Evolutionary conservation across 2,888 invertebrate genomes (phyloP), one percentile per base, ranked within the genome.

Genomic region (Pediacus dermestoides): DNA sequence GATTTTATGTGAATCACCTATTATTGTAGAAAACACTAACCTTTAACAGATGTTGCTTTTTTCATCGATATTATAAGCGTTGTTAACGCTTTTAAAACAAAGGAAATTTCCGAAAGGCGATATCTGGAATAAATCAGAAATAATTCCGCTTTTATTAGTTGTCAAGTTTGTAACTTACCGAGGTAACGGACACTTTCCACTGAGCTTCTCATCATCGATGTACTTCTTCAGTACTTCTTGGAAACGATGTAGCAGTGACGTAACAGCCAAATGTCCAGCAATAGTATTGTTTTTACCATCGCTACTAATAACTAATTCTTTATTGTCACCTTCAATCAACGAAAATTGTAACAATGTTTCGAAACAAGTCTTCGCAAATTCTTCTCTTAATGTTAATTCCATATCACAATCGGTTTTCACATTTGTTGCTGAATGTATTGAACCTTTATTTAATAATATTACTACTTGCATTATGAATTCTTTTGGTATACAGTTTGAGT

Each of bases 301-400:
- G 36, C 61, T 57, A 37, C 61, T 57, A 16, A 64, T 51, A n/a
- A 64, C 59, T 16, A 70, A 37, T 11, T 60, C 60, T 36, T 65
- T 63, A 57, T 76, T 77, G 22, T 81, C 72, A 44, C 87, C 87
- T 53, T 88, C 88, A 3, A 88, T 72, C 62, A 87, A 77, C 1
- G 95, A 95, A 72, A 94, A 95, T 69, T 95, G 93, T 28, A 96
- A 74, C 13, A 96, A 72, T 0, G 95, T 95, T 70, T 96, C 95
- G 63, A 96, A 96, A 64, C 96, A 96, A 0, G 88, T 88, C 63
- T 94, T 88, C 27, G 96, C 95, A 71, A 96, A 95, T 64, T 95
- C 94, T 70, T 96, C 95, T 10, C 95, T 73, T 49, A 94, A 75
- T 43, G 89, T 85, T 45, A 83, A 71, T 60, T 88, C 88, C 42